These are phyloP conservation scores for Sitta europaea DNA, from an alignment of 2,113 vertebrate genomes.

Conservation along the genomic window DNA sequence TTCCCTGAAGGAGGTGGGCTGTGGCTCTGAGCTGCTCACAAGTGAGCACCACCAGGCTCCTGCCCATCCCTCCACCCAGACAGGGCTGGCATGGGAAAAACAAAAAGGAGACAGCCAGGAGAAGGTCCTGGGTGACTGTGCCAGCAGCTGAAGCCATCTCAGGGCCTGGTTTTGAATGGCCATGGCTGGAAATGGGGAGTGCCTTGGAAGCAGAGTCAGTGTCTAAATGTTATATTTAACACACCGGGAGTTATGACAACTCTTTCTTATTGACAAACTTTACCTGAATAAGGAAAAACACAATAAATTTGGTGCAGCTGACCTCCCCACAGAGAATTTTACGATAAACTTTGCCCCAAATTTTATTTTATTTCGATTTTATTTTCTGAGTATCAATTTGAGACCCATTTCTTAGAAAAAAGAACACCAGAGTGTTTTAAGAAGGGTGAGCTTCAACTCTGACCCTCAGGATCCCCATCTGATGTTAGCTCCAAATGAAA, in stretches of 20 bases:
- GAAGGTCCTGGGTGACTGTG: neutral
- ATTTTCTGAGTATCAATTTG: neutral
- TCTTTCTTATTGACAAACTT: neutral
- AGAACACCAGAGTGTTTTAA: neutral
- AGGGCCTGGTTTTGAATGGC: neutral
- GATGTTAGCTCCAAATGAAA: neutral
- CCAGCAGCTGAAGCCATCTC: rapidly evolving
- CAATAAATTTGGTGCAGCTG: neutral
- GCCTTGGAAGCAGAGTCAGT: neutral
- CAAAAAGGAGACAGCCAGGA: rapidly evolving
- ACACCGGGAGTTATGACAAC: rapidly evolving
- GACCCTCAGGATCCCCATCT: neutral
- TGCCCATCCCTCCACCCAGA: rapidly evolving
- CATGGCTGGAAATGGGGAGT: neutral
- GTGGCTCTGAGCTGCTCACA: neutral
- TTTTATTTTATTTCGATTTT: neutral
- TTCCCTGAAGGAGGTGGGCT: neutral
- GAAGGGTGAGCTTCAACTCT: neutral
- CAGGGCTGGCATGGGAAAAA: rapidly evolving
- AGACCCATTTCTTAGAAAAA: neutral
- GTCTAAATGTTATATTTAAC: neutral
- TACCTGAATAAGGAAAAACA: neutral
- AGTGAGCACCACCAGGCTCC: rapidly evolving
- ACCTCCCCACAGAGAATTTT: neutral
- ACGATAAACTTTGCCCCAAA: neutral